A percentile compares a stretch with the other conserved stretches of the same genome.
Evolutionary conservation across 2,113 vertebrate species (phyloP).

Genomic region (Emydocephalus ijimae): DNA sequence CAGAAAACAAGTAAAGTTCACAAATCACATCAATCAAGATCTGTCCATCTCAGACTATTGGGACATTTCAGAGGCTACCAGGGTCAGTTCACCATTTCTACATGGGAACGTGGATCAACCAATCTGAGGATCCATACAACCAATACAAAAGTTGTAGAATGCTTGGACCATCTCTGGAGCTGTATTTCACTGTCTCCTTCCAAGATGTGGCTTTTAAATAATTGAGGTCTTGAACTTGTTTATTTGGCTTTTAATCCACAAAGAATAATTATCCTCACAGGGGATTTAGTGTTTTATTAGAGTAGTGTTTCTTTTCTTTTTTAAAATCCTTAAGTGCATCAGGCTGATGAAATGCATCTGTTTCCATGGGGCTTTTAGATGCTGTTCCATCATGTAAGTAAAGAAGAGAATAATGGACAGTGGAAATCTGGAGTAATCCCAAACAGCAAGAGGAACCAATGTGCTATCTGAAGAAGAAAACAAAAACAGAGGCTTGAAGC

Average conservation of each 20-base stretch:
- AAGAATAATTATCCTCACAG: conserved; percentile 26
- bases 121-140: neutral
- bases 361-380: conserved; percentile 32
- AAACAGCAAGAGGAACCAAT: conserved; percentile 8
- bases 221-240: conserved; percentile 22
- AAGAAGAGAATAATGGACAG: conserved; percentile 8
- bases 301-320: neutral
- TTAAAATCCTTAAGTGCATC: conserved; percentile 23
- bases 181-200: neutral
- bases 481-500: conserved; percentile 42
- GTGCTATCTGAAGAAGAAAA: conserved; percentile 21
- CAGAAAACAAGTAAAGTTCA: neutral
- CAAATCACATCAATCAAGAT: neutral
- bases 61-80: neutral
- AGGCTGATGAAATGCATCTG: conserved; percentile 32
- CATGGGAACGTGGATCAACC: neutral
- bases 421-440: conserved; percentile 22
- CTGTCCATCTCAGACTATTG: neutral
- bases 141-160: neutral
- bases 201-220: conserved; percentile 1
- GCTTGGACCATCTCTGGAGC: neutral
- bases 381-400: conserved; percentile 9
- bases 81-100: neutral
- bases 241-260: conserved; percentile 21
- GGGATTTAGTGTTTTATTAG: conserved; percentile 24